Conservation (phyloP, 1,140 invertebrate species). For the Trachymyrmex septentrionalis region DNA sequence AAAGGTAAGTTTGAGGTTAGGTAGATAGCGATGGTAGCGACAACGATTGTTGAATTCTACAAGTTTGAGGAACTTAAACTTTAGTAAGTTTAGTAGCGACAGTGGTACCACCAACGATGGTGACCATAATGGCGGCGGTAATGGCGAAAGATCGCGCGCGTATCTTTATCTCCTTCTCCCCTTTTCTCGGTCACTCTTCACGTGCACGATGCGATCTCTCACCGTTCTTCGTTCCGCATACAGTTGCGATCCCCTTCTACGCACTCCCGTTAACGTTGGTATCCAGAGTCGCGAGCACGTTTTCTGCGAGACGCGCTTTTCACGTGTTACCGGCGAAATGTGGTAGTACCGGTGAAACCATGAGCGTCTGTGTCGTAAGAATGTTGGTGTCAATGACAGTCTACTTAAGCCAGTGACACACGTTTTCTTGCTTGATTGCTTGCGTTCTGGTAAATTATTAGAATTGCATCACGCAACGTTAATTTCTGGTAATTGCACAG, state of each 20-base stretch:
- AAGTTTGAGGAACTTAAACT: too few relatives aligned
- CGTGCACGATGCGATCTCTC: neutral
- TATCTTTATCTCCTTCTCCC: neutral
- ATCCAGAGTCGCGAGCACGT: neutral
- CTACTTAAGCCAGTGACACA: too few relatives aligned
- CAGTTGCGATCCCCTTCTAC: neutral
- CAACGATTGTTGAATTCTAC: neutral
- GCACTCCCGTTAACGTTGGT: conserved; percentile 9
- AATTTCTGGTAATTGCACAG: too few relatives aligned
- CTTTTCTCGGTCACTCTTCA: neutral
- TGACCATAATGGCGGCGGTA: too few relatives aligned
- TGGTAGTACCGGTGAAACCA: conserved; percentile 5
- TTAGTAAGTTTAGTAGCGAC: neutral
- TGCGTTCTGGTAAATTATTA: too few relatives aligned
- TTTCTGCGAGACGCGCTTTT: conserved; percentile 44
- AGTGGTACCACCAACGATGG: neutral
- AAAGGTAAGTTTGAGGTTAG: conserved; percentile 83
- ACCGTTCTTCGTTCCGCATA: neutral
- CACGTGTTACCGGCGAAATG: conserved; percentile 66
- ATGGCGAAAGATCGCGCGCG: neutral
- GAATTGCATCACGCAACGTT: too few relatives aligned
- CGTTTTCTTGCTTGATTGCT: too few relatives aligned
- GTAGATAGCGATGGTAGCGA: conserved; percentile 25
- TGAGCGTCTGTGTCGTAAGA: neutral
- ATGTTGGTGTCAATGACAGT: neutral